Evolutionary conservation across 2,113 vertebrate species (phyloP).

Genomic region (Capra hircus): DNA sequence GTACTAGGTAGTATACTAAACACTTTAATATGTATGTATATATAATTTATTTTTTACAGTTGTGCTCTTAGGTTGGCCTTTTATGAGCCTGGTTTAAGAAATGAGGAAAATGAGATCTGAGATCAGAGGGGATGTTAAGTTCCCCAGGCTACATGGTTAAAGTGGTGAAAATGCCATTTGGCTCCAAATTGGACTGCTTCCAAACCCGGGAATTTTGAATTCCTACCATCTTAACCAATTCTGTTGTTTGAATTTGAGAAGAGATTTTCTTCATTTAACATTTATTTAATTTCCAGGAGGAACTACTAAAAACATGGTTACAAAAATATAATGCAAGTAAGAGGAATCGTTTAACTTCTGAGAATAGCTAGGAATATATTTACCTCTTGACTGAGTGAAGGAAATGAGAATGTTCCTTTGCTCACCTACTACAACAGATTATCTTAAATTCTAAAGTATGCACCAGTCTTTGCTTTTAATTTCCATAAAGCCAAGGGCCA

Average conservation of each 20-base stretch:
- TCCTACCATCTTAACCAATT: neutral
- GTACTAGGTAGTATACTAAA: neutral
- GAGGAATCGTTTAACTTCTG: neutral
- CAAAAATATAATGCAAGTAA: neutral
- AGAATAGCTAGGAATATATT: neutral
- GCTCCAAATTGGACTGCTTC: neutral
- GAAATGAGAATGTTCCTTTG: neutral
- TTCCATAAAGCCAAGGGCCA: neutral
- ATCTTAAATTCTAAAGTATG: constrained; percentile 22
- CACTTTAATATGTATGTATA: neutral
- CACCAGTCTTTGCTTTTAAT: neutral
- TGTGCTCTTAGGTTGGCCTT: neutral
- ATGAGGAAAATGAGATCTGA: neutral
- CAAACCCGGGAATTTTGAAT: neutral
- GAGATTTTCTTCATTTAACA: neutral
- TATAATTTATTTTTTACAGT: neutral
- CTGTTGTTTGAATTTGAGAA: neutral
- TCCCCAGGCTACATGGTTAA: neutral
- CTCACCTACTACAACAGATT: neutral
- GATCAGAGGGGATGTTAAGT: neutral
- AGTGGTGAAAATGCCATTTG: neutral
- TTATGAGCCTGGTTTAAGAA: neutral
- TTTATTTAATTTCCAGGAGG: neutral
- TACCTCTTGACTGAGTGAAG: neutral
- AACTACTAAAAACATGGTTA: neutral